Conservation (phyloP, 2,888 invertebrate species). For the Drosophila dives region DNA sequence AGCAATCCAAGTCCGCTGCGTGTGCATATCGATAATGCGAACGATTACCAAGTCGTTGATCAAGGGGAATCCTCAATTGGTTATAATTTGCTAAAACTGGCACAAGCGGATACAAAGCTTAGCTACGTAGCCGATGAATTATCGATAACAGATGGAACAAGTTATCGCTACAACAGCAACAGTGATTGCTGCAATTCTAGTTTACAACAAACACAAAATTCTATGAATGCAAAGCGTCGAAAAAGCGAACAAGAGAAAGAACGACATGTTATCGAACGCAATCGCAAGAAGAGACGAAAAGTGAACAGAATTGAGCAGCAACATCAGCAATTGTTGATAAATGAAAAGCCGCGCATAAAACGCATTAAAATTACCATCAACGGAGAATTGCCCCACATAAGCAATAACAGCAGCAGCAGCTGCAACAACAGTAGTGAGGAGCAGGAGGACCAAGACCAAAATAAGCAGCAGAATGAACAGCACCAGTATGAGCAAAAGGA, state of each 20-base stretch:
- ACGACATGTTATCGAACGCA: constrained; percentile 25
- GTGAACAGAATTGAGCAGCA: not conserved
- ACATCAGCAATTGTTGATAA: not conserved
- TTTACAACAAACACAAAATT: constrained; percentile 62
- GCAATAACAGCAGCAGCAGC: constrained; percentile 52
- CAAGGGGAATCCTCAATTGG: constrained; percentile 6
- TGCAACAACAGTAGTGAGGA: constrained; percentile 59
- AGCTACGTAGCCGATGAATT: not conserved
- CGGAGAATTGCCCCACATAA: constrained; percentile 52
- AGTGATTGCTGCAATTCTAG: constrained; percentile 68
- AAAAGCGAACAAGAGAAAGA: constrained; percentile 10
- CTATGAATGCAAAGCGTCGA: constrained; percentile 58
- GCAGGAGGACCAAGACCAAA: constrained; percentile 27
- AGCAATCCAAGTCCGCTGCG: constrained; percentile 44
- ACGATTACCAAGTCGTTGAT: constrained; percentile 7
- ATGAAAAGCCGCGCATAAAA: constrained; percentile 49
- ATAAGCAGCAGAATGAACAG: not conserved
- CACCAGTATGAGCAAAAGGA: not conserved
- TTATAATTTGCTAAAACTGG: constrained; percentile 56
- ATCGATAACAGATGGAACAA: not conserved
- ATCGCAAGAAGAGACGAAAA: constrained; percentile 54
- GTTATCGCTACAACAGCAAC: constrained; percentile 26
- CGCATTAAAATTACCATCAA: constrained; percentile 70
- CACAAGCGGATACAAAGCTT: constrained; percentile 4
- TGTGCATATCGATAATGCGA: constrained; percentile 24